Evolutionary conservation across 2,797 vertebrate species (phyloP), one percentile per base, ranked within the genome.

Genomic region (Bovichtus diacanthus): DNA sequence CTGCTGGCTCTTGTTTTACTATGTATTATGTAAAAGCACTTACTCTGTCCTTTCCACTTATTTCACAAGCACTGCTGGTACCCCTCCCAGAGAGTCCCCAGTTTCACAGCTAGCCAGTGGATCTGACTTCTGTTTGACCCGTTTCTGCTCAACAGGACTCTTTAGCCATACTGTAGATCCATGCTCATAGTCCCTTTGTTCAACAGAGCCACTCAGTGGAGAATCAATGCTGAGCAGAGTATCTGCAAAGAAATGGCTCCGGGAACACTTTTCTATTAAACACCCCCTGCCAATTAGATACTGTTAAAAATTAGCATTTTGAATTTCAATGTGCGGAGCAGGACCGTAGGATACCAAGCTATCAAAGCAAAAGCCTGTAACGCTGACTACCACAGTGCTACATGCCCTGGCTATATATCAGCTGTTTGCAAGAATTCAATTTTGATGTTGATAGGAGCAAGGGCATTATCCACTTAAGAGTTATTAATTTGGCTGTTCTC

Each of bases 401-500:
- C 78, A 89, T 87, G 77, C 79, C 84, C 91, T 85, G 83, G 74
- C 84, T 91, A 81, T 84, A 92, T 89, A 94, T 93, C 86, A 87
- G 73, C 87, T 86, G 85, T 93, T 94, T 88, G 86, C 84, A 93
- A 87, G 75, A 87, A 94, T 94, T 95, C 88, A 93, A 93, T 95
- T 95, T 92, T 92, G 94, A 96, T 95, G 93, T 93, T 94, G 95
- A 95, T 92, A 89, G 86, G 92, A 94, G 90, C 94, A 88, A 93
- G 87, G 95, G 93, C 93, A 95, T 95, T 95, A 95, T 94, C 93
- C 43, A 86, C 91, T 95, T 95, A 93, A n/a, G 83, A 94, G 94
- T 94, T 95, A 94, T 96, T 96, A 95, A 96, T 95, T 96, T 92
- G 90, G 83, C 91, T 83, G 81, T 95, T 95, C 94, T 95, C 89